Base-by-base conservation (phyloP, 2,797 vertebrate genomes). In the Aselliscus stoliczkanus region DNA sequence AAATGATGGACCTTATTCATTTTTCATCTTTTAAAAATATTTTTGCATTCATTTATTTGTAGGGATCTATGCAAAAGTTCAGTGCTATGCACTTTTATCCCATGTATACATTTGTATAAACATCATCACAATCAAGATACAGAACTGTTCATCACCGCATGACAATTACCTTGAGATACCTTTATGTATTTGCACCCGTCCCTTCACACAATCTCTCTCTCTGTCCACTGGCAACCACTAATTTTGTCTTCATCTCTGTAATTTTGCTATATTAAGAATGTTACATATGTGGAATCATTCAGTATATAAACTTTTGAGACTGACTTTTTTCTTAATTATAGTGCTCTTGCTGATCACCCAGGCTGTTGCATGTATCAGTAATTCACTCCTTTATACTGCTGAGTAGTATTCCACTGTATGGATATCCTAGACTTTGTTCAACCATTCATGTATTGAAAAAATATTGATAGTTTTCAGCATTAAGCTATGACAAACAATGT, bases 171-270 rank as follows among this genome's bases (percentile, higher is more conserved):
- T 93, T 1, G 13, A 67, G 10, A 4, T 27, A 23, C 34, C 50
- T 58, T 17, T 67, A 75, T 90, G 7, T 12, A 56, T 93, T 67
- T 58, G 2, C 1, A 27, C 2, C 10, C 15, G 34, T 8, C 2
- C 0, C 5, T 13, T 18, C 6, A 7, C 4, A 21, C 21, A 54
- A 14, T 3, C 9, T 20, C 6, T 31, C 34, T 21, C 15, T 9
- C 9, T 69, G 18, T 94, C 27, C 44, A 14, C 31, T 75, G 34
- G 11, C 6, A 79, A 60, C 15, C 20, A 47, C 15, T 60, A 58
- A 47, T n/a, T 64, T 44, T 39, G n/a, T 67, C 75, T 23, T 70
- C 18, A 58, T 34, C 15, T 72, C 18, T n/a, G 1, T 42, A 39
- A 5, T 79, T n/a, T 72, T 56, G 37, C 20, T 12, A 76, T 31